These are phyloP conservation scores for Dioctria linearis DNA, from an alignment of 2,888 invertebrate species.

Conservation along the genomic window DNA sequence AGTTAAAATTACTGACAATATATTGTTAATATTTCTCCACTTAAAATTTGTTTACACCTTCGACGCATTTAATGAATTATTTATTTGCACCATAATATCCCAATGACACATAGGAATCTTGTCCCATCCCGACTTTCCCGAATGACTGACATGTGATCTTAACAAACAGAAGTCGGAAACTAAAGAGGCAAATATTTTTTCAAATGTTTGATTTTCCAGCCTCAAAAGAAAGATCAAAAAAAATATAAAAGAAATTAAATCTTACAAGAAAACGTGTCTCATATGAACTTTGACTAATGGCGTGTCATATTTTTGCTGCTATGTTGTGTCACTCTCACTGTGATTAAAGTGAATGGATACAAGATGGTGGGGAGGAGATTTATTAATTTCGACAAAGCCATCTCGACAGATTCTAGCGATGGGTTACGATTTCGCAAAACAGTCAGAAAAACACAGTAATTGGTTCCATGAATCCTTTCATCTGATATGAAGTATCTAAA, in stretches of 20 bases:
- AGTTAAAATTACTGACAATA: background rate
- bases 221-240: conserved; percentile 47
- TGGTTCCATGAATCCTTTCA: background rate
- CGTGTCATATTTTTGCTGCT: conserved; percentile 53
- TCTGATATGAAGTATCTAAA: too few species aligned
- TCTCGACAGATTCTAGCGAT: conserved; percentile 14
- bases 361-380: conserved; percentile 50
- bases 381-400: conserved; percentile 45
- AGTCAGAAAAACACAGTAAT: background rate
- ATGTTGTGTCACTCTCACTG: conserved; percentile 40
- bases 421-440: conserved; percentile 39
- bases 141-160: conserved; percentile 53
- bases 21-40: background rate
- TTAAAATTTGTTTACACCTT: background rate
- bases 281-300: conserved; percentile 50
- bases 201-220: conserved; percentile 32
- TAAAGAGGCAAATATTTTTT: conserved; percentile 44
- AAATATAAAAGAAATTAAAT: conserved; percentile 18
- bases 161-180: conserved; percentile 48
- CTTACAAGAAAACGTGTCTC: conserved; percentile 9
- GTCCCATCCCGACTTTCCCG: conserved; percentile 26
- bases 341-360: conserved; percentile 33
- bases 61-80: conserved; percentile 1
- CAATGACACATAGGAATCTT: conserved; percentile 2
- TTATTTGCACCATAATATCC: background rate